Percentiles rank a stretch among this genome's conserved stretches.
Evolutionary conservation across 2,113 vertebrate genomes (phyloP).

Genomic region (Speoplatyrhinus poulsoni): DNA sequence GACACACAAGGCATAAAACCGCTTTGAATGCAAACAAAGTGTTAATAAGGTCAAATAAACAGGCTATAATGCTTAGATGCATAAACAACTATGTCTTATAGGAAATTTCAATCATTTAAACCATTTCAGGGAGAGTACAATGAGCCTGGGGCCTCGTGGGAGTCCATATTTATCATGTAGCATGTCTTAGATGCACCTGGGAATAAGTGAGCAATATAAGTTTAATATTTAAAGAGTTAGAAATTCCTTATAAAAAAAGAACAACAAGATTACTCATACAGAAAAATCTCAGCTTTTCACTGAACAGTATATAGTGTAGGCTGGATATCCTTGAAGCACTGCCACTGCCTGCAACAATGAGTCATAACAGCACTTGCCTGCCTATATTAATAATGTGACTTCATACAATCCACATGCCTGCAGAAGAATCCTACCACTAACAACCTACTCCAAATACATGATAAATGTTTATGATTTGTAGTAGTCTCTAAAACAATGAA

Average conservation of each 20-base stretch:
- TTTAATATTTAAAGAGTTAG: too few species aligned
- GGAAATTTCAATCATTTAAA: background rate
- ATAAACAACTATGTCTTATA: background rate
- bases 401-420: conserved; percentile 21
- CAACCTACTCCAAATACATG: background rate
- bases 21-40: background rate
- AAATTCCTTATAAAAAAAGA: too few species aligned
- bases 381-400: conserved; percentile 12
- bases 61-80: background rate
- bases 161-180: too few species aligned
- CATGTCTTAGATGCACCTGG: too few species aligned
- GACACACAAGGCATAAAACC: background rate
- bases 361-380: conserved; percentile 53
- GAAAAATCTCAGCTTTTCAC: conserved; percentile 24
- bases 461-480: background rate
- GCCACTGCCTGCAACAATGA: conserved; percentile 54
- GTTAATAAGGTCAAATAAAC: background rate
- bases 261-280: too few species aligned
- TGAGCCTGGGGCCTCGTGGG: too few species aligned
- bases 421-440: conserved; percentile 11
- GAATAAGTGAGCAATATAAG: too few species aligned
- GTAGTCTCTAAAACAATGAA: background rate
- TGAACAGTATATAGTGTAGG: conserved; percentile 61
- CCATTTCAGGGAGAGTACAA: too few species aligned
- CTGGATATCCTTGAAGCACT: conserved; percentile 12